Evolutionary conservation across 2,888 invertebrate genomes (phyloP).

Genomic region (Liopterus haemorrhoidalis): DNA sequence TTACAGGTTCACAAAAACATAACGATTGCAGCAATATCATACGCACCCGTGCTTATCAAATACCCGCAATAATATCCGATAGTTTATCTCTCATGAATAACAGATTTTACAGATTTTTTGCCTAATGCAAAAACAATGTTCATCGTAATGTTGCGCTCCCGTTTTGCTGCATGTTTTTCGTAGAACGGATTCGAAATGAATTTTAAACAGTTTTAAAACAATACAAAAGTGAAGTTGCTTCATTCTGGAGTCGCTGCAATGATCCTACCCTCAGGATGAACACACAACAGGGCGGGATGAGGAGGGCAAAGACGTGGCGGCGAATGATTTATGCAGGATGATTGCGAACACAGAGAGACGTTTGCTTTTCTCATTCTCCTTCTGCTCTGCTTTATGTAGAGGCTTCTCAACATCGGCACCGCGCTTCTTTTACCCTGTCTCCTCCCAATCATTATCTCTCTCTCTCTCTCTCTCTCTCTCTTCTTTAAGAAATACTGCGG

Average conservation of each 20-base stretch:
- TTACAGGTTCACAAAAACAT: no score
- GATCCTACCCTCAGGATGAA: background rate
- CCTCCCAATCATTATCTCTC: background rate
- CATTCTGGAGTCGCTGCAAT: background rate
- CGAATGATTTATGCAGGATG: slow-evolving; percentile 5
- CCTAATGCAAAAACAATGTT: background rate
- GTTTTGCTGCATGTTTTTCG: slow-evolving; percentile 8
- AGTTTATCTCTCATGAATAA: slow-evolving; percentile 8
- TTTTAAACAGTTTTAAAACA: slow-evolving; percentile 15
- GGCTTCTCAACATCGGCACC: no score
- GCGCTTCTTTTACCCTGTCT: background rate
- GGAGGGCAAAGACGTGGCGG: no score
- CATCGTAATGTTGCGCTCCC: background rate
- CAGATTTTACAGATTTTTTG: slow-evolving; percentile 3
- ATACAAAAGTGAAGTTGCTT: slow-evolving; percentile 4
- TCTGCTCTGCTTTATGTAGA: no score
- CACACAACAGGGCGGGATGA: background rate
- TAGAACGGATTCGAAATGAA: slow-evolving; percentile 10
- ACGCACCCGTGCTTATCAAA: slow-evolving; percentile 10
- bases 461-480: background rate
- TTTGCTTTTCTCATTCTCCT: slow-evolving; percentile 2
- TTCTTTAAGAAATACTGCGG: background rate
- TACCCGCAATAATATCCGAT: slow-evolving; percentile 9
- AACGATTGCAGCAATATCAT: no score
- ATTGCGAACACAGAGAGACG: slow-evolving; percentile 5